phyloP scores from a whole-genome alignment of 2,113 vertebrate genomes.

The Gymnogyps californianus region DNA sequence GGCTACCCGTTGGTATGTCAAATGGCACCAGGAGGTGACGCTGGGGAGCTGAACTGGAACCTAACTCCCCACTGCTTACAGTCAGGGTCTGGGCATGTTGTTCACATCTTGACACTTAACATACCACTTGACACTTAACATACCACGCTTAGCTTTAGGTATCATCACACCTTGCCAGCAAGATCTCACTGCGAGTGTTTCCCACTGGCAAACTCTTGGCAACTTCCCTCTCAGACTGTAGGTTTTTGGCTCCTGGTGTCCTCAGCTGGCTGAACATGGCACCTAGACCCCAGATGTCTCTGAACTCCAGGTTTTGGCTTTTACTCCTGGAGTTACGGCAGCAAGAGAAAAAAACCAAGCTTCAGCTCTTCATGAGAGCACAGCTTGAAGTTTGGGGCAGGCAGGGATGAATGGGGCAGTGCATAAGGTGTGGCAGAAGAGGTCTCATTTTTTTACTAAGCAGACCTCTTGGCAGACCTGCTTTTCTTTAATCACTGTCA shows the following conservation, averaged over 20 bases:
- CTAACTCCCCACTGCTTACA: not conserved
- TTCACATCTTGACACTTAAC: not conserved
- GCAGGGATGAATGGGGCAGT: not conserved
- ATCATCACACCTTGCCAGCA: not conserved
- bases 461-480: not conserved
- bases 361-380: not conserved
- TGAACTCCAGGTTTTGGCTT: not conserved
- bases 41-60: not conserved
- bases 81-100: accelerated
- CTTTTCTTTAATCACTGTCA: not conserved
- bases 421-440: not conserved
- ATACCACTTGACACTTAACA: not conserved
- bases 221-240: not conserved
- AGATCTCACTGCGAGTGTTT: not conserved
- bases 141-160: not conserved
- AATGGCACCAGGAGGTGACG: not conserved
- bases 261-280: not conserved
- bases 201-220: not conserved
- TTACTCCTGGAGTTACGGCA: not conserved
- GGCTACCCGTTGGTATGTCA: not conserved
- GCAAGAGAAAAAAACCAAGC: not conserved
- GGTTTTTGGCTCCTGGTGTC: not conserved
- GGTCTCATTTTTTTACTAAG: not conserved
- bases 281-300: not conserved
- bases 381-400: not conserved